Percentiles rank a stretch among this genome's conserved stretches.
Evolutionary conservation across 2,888 invertebrate genomes (phyloP).

Genomic region (Mylabris sibirica): DNA sequence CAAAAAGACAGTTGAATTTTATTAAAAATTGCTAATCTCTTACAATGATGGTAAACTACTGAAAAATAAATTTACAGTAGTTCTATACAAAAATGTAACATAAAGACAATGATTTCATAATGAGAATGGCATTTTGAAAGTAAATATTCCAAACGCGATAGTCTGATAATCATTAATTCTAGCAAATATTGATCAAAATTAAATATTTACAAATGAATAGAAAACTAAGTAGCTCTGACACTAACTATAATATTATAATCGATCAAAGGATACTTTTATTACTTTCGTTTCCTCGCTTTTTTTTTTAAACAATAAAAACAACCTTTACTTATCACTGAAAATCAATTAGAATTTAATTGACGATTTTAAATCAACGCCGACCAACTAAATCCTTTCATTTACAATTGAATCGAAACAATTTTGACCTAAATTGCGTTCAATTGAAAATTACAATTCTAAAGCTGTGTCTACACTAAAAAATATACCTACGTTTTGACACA

Average conservation of each 20-base stretch:
- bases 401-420: not conserved
- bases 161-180: not conserved
- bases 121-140: no score
- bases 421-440: not conserved
- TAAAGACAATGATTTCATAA: no score
- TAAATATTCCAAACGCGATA: not conserved
- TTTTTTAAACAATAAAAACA: not conserved
- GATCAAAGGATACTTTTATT: not conserved
- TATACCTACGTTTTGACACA: no score
- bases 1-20: no score
- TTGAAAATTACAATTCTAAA: not conserved
- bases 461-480: no score
- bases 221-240: not conserved
- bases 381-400: not conserved
- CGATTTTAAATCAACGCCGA: not conserved
- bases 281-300: no score
- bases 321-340: not conserved
- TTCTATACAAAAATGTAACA: no score
- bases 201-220: conserved; percentile 1
- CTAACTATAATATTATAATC: not conserved
- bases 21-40: no score
- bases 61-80: no score
- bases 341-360: not conserved
- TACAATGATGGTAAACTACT: no score
- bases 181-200: conserved; percentile 10